Evolutionary conservation across 2,888 invertebrate genomes (phyloP), one percentile per base, ranked within the genome.

Genomic region (Cheiracanthium punctorium): DNA sequence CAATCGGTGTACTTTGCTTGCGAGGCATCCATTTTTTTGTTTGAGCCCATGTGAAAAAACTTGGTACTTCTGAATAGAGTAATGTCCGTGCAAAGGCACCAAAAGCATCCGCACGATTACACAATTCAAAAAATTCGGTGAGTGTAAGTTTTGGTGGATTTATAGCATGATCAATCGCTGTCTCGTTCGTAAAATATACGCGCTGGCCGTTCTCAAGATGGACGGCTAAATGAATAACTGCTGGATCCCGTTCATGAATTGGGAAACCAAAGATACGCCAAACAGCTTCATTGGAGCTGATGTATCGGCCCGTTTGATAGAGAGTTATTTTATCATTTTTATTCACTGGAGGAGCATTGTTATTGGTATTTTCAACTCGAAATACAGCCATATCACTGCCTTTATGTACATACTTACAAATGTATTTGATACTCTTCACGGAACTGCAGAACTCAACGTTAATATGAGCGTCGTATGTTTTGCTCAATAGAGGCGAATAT

Each of bases 201-300:
- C 88, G 64, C 65, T 90, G 88, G 12, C 89, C 89, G 24, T 74
- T 74, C 58, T 74, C 74, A 58, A 74, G 74, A 32, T 74, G 74
- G 58, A 74, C 33, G 64, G 33, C 64, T 74, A 74, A 64, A 5
- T 74, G 74, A 64, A 74, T 12, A 58, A 74, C 74, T 58, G 74
- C 64, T 74, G 76, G 76, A 43, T 76, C 41, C 41, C 76, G 76
- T 69, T 67, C 65, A 84, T 79, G 28, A 29, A 75, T 70, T 37
- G 41, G 65, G 32, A 84, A 71, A 73, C 33, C 37, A 58, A 82
- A 76, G 52, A 70, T 67, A 67, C 58, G 65, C 76, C 67, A 76
- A 76, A 29, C 69, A 65, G 76, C 76, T 43, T 76, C 69, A 76
- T 76, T 76, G 64, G 37, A 41, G 64, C 75, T 75, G 75, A 58